A percentile compares a stretch with the other conserved stretches of the same genome.
These are phyloP conservation scores for Felis catus DNA, from an alignment of 2,113 vertebrate genomes.

Conservation along the genomic window DNA sequence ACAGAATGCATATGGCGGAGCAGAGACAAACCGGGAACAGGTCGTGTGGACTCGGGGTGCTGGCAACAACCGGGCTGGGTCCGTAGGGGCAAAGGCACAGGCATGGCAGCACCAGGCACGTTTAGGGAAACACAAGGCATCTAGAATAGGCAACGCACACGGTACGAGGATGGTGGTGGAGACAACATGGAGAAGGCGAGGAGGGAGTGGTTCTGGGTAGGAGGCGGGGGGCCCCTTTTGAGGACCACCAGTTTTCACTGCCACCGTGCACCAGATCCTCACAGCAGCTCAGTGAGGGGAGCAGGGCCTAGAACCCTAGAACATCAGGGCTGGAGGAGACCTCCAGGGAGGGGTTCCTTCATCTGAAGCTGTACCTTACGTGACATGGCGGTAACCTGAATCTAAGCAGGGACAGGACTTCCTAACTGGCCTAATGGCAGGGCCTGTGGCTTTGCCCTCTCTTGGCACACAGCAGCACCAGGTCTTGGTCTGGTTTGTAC, in stretches of 20 bases:
- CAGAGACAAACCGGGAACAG: background rate
- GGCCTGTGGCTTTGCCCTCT: background rate
- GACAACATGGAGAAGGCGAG: accelerated
- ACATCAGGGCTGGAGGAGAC: background rate
- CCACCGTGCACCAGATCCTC: accelerated
- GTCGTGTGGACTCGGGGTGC: background rate
- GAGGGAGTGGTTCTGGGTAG: background rate
- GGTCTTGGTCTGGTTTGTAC: background rate
- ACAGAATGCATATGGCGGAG: background rate
- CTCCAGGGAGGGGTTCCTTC: too few relatives aligned
- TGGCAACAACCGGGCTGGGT: background rate
- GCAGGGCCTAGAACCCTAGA: background rate
- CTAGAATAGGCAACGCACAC: background rate
- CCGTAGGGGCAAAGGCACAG: background rate
- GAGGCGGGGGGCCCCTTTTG: background rate
- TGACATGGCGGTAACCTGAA: background rate
- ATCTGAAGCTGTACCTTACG: background rate
- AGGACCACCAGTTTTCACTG: background rate
- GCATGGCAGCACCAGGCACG: accelerated
- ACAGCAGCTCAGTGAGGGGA: background rate
- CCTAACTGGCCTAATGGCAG: background rate
- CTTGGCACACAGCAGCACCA: background rate
- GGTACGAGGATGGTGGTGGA: too few relatives aligned
- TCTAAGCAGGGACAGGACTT: background rate
- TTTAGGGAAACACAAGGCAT: accelerated